These are phyloP conservation scores for Hydropsyche betteni DNA, from an alignment of 2,888 invertebrate species.

Conservation along the genomic window DNA sequence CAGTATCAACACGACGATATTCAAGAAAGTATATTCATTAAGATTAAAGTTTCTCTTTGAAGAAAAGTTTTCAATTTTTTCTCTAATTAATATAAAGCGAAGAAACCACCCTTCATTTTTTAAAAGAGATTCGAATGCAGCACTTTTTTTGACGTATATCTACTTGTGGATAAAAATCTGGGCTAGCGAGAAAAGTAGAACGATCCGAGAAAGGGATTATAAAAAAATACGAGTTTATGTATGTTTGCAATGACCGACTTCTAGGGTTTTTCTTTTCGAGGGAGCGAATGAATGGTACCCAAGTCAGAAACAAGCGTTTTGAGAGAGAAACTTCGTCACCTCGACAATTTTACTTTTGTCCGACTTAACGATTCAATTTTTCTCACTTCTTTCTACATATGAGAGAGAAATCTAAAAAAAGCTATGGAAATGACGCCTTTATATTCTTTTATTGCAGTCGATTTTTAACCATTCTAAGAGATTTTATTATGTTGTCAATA, in stretches of 20 bases:
- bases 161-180: too few relatives aligned
- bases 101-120: neutral
- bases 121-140: slow-evolving; percentile 4
- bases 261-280: slow-evolving; percentile 9
- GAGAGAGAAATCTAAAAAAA: neutral
- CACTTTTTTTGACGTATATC: neutral
- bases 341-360: slow-evolving; percentile 26
- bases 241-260: slow-evolving; percentile 5
- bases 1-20: neutral
- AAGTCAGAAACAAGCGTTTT: slow-evolving; percentile 28
- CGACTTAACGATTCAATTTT: slow-evolving; percentile 34
- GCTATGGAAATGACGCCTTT: too few relatives aligned
- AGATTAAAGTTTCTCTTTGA: slow-evolving; percentile 10
- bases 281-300: neutral
- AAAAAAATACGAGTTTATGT: neutral
- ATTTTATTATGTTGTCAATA: too few relatives aligned
- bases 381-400: slow-evolving; percentile 20
- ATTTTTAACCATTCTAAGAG: too few relatives aligned
- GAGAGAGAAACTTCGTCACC: slow-evolving; percentile 30
- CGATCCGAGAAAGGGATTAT: neutral
- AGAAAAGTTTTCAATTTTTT: slow-evolving; percentile 4
- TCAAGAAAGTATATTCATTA: neutral
- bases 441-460: too few relatives aligned
- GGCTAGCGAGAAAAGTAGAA: neutral
- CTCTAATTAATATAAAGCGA: slow-evolving; percentile 12